Evolutionary conservation across 2,888 invertebrate species (phyloP).

Genomic region (Shargacucullia verbasci): DNA sequence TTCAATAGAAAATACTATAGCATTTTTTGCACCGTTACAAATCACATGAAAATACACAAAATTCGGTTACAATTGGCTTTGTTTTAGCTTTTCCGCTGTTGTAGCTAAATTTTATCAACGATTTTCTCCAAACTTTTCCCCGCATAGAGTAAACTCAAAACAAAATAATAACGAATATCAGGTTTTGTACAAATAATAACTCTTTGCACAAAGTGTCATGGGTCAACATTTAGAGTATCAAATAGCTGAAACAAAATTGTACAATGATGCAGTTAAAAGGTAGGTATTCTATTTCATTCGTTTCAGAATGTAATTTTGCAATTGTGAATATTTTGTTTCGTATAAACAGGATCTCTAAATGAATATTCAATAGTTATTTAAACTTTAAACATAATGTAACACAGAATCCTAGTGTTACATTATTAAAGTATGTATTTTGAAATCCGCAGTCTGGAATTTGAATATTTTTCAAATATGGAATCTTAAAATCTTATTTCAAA

Average conservation of each 20-base stretch:
- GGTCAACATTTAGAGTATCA: background rate
- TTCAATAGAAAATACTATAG: constrained; percentile 9
- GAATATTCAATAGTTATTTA: background rate
- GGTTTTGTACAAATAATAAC: constrained; percentile 1
- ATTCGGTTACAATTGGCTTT: constrained; percentile 8
- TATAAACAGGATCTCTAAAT: too few species aligned
- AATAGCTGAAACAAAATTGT: background rate
- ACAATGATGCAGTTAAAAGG: too few species aligned
- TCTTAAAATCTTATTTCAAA: constrained; percentile 28
- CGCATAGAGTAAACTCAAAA: background rate
- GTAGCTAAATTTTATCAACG: constrained; percentile 9
- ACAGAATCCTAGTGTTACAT: background rate
- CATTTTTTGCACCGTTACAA: constrained; percentile 2
- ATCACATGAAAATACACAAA: constrained; percentile 18
- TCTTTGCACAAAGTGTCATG: constrained; percentile 1
- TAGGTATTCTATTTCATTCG: too few species aligned
- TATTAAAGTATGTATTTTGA: constrained; percentile 6
- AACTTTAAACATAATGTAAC: too few species aligned
- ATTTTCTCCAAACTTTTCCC: constrained; percentile 6
- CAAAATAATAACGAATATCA: constrained; percentile 13
- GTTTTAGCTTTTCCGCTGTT: constrained; percentile 7
- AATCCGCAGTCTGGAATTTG: constrained; percentile 9
- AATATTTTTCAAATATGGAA: constrained; percentile 25
- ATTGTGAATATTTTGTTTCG: too few species aligned
- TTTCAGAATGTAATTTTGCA: too few species aligned